Conservation (phyloP, 2,797 vertebrate species). For the Ispidina picta region DNA sequence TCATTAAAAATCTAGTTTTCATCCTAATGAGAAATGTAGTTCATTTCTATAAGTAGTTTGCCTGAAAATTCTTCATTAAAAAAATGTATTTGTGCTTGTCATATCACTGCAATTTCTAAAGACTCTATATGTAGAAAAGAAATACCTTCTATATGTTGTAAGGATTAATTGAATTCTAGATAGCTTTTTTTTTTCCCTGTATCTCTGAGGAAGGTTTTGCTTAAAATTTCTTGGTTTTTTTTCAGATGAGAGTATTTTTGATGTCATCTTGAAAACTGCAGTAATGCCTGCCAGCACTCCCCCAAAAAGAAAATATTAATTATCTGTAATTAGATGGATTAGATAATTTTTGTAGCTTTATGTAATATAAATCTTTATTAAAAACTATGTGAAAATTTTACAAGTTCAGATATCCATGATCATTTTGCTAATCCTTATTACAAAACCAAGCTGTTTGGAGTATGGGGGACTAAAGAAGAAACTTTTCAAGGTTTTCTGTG, state of each 20-base stretch:
- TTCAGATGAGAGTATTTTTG: slow-evolving; percentile 34
- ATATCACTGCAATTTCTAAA: neutral
- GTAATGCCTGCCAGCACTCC: slow-evolving; percentile 25
- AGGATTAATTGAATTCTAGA: neutral
- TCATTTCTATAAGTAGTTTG: neutral
- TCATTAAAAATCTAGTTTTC: neutral
- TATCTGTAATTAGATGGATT: slow-evolving; percentile 58
- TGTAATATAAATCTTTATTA: neutral
- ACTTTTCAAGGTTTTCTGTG: neutral
- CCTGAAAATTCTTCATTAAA: neutral
- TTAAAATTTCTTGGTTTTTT: neutral
- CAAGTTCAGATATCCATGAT: neutral
- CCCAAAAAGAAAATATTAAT: slow-evolving; percentile 53
- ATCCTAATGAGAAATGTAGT: neutral
- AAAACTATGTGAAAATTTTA: neutral
- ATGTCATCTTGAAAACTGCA: slow-evolving; percentile 23
- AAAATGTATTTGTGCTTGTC: neutral
- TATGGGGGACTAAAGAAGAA: neutral
- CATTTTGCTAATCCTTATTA: neutral
- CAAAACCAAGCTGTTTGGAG: neutral
- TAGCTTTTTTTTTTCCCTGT: neutral
- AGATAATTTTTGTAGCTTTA: slow-evolving; percentile 50
- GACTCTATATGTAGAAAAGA: neutral
- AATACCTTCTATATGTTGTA: neutral
- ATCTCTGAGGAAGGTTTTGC: neutral